These are phyloP conservation scores for Synanthedon formicaeformis DNA, from an alignment of 2,888 invertebrate species.

Conservation along the genomic window DNA sequence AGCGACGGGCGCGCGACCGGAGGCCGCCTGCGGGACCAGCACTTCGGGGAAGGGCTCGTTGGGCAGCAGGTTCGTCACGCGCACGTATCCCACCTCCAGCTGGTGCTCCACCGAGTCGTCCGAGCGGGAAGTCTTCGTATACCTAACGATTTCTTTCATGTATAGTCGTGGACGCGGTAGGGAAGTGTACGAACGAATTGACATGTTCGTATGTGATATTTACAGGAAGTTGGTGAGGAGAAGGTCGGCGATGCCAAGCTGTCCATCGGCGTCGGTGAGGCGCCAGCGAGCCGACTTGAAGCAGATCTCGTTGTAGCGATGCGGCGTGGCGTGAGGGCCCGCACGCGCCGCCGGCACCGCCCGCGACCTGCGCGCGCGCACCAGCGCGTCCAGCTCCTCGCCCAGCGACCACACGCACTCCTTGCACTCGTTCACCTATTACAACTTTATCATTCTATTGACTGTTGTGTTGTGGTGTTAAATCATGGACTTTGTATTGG, in stretches of 20 bases:
- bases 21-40: slow-evolving; percentile 51
- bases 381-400: slow-evolving; percentile 95
- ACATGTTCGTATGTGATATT: slow-evolving; percentile 19
- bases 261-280: slow-evolving; percentile 97
- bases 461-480: too few relatives aligned
- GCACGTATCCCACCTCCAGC: slow-evolving; percentile 93
- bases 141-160: slow-evolving; percentile 54
- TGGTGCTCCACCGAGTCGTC: slow-evolving; percentile 98
- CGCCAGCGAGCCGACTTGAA: slow-evolving; percentile 99
- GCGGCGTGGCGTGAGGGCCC: slow-evolving; percentile 70
- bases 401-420: slow-evolving; percentile 87
- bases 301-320: slow-evolving; percentile 88
- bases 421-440: slow-evolving; percentile 88
- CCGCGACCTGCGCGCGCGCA: slow-evolving; percentile 80
- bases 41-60: slow-evolving; percentile 93
- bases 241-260: slow-evolving; percentile 96
- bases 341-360: slow-evolving; percentile 25
- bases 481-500: too few relatives aligned
- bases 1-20: slow-evolving; percentile 89
- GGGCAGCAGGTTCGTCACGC: slow-evolving; percentile 94
- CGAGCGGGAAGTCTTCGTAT: slow-evolving; percentile 95
- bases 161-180: background rate
- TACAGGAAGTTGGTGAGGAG: slow-evolving; percentile 94
- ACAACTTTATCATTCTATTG: too few relatives aligned
- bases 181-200: background rate